Percentiles rank a stretch among this genome's conserved stretches.
phyloP scores from a whole-genome alignment of 2,113 vertebrate species.

The Macrotus californicus region DNA sequence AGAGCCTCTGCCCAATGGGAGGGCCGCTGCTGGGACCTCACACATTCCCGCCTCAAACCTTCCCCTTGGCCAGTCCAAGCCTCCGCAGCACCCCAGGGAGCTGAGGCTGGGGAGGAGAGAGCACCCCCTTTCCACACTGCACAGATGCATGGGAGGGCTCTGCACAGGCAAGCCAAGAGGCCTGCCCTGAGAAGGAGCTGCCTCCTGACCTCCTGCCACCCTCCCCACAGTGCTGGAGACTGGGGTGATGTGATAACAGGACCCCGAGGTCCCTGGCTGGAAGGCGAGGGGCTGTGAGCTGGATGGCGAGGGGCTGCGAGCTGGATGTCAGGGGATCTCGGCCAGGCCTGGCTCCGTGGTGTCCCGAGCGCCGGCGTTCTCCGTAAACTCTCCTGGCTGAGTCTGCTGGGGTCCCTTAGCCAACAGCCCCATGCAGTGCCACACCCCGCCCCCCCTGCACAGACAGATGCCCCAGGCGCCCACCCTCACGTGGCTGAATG shows the following conservation, averaged over 20 bases:
- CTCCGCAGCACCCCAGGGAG: too few relatives aligned
- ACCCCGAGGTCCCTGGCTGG: not conserved
- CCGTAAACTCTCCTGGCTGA: not conserved
- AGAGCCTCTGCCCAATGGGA: not conserved
- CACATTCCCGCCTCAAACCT: too few relatives aligned
- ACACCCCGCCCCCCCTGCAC: too few relatives aligned
- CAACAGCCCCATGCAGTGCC: fast-evolving
- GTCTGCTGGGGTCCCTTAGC: too few relatives aligned
- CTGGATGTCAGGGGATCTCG: fast-evolving
- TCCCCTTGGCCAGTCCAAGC: not conserved
- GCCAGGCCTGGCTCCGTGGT: not conserved
- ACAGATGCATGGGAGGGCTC: not conserved
- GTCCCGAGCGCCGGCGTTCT: not conserved
- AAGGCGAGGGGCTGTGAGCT: not conserved
- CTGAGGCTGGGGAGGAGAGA: not conserved
- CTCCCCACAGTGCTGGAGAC: not conserved
- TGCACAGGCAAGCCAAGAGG: not conserved
- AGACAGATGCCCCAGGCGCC: not conserved
- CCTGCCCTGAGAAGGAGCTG: fast-evolving
- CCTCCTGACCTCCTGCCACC: not conserved
- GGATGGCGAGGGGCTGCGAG: fast-evolving
- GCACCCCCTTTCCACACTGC: fast-evolving
- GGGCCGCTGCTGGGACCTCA: not conserved
- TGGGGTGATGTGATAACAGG: not conserved
- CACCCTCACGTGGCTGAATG: not conserved